Conservation (phyloP, 1,140 invertebrate species). For the Drosophila bocqueti region DNA sequence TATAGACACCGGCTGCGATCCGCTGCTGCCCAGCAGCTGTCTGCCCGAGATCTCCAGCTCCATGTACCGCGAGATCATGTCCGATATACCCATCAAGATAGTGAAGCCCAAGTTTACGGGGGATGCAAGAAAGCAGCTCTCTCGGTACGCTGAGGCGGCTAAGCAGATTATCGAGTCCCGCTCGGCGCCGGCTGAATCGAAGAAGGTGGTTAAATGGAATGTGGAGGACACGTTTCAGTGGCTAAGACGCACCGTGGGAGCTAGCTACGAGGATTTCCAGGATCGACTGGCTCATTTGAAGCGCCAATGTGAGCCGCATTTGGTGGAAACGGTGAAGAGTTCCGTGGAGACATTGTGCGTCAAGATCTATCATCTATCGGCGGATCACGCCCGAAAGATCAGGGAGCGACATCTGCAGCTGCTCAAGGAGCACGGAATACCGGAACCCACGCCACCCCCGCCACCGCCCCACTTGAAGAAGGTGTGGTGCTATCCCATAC, state of each 20-base stretch:
- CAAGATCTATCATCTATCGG: slow-evolving; percentile 97
- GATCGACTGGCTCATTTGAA: slow-evolving; percentile 88
- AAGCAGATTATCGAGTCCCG: slow-evolving; percentile 98
- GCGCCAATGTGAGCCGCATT: slow-evolving; percentile 97
- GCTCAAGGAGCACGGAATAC: slow-evolving; percentile 94
- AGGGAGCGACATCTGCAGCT: slow-evolving; percentile 94
- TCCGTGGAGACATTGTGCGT: slow-evolving; percentile 98
- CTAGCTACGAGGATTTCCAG: slow-evolving; percentile 98
- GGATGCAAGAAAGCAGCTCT: slow-evolving; percentile 98
- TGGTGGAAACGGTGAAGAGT: slow-evolving; percentile 96
- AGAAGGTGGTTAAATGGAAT: slow-evolving; percentile 99
- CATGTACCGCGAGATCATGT: slow-evolving; percentile 99
- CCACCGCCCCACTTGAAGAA: slow-evolving; percentile 91
- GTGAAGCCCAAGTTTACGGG: slow-evolving; percentile 97
- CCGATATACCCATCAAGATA: slow-evolving; percentile 98
- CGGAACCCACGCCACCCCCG: slow-evolving; percentile 89
- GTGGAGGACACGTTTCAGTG: slow-evolving; percentile 98
- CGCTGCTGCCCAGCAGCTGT: slow-evolving; percentile 95
- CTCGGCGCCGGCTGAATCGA: slow-evolving; percentile 95
- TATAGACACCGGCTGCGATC: slow-evolving; percentile 94
- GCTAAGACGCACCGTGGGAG: slow-evolving; percentile 96
- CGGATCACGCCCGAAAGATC: slow-evolving; percentile 96
- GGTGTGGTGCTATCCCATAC: slow-evolving; percentile 97
- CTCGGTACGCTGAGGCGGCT: slow-evolving; percentile 97
- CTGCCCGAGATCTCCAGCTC: slow-evolving; percentile 96